These are phyloP conservation scores for Exocentrus adspersus DNA, from an alignment of 2,888 invertebrate species.

Conservation along the genomic window DNA sequence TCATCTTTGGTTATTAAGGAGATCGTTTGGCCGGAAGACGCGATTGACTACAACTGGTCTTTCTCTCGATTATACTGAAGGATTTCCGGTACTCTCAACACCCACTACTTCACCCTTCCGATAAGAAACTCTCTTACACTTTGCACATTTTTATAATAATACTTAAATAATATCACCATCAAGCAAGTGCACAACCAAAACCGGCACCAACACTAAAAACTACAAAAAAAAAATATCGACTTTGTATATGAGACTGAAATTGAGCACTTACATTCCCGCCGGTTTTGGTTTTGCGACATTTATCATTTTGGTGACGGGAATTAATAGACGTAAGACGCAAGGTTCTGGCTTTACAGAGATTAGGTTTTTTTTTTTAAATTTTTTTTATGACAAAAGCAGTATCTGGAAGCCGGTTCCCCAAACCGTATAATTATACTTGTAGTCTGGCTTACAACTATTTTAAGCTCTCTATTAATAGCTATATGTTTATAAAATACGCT, in stretches of 20 bases:
- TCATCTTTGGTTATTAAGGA: slow-evolving; percentile 61
- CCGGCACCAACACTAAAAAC: neutral
- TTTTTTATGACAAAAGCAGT: neutral
- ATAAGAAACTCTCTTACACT: slow-evolving; percentile 28
- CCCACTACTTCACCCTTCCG: slow-evolving; percentile 33
- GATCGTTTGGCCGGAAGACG: slow-evolving; percentile 59
- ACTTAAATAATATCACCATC: slow-evolving; percentile 13
- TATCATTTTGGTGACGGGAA: slow-evolving; percentile 21
- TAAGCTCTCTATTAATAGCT: neutral
- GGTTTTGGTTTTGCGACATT: slow-evolving; percentile 12
- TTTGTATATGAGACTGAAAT: neutral
- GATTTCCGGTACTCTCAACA: slow-evolving; percentile 42
- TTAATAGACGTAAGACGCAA: no score
- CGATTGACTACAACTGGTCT: slow-evolving; percentile 58
- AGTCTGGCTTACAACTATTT: slow-evolving; percentile 10
- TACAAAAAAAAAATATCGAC: neutral
- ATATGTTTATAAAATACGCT: neutral
- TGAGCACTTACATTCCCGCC: neutral
- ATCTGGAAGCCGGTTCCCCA: slow-evolving; percentile 6
- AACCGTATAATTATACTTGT: slow-evolving; percentile 17
- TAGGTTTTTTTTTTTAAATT: no score
- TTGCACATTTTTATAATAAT: slow-evolving; percentile 25
- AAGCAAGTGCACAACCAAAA: slow-evolving; percentile 8
- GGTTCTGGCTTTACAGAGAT: neutral
- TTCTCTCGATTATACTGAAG: slow-evolving; percentile 47